Base-by-base conservation (phyloP, 2,888 invertebrate species). In the Tupiocoris notatus region DNA sequence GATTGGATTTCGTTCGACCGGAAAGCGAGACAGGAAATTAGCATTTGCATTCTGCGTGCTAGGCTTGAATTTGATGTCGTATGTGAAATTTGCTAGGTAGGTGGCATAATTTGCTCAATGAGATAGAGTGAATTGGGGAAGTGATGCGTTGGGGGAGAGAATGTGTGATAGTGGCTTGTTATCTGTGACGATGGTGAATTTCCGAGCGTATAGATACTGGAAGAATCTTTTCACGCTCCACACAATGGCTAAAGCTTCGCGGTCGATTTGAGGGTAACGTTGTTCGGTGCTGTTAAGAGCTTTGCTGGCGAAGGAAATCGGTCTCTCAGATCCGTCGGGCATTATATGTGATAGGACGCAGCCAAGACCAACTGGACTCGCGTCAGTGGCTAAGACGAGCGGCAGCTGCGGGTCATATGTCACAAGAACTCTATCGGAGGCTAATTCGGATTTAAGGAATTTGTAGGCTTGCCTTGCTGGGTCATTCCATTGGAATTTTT, bases 141-240 rank as follows among this genome's bases (percentile, higher is more conserved):
- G 18, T n/a, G n/a, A n/a, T 9, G 62, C 73, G 2, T 71, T 18
- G 24, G 73, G 70, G 1, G 75, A 79, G 80, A 81, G 83, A 80
- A 79, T 77, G 77, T 58, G 61, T 1, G 39, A 17, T 3, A 81
- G 64, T 0, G 85, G 84, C 70, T 83, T 81, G 75, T 84, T 82
- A 78, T 84, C 83, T 1, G 84, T 84, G 7, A 81, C n/a, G n/a
- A n/a, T n/a, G n/a, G n/a, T n/a, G n/a, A n/a, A n/a, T n/a, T n/a
- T n/a, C n/a, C n/a, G n/a, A 1, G 84, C 85, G 78, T 81, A 83
- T 2, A 85, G 21, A 79, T 83, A 85, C 12, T 83, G 80, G 76
- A 83, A 81, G 79, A 85, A 85, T 79, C 82, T 1, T 66, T 58
- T 58, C 58, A 68, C 68, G 3, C 6, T 57, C 68, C 68, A 68